A percentile compares a stretch with the other conserved stretches of the same genome.
Conservation (phyloP, 2,797 vertebrate genomes). For the Babyrousa celebensis region DNA sequence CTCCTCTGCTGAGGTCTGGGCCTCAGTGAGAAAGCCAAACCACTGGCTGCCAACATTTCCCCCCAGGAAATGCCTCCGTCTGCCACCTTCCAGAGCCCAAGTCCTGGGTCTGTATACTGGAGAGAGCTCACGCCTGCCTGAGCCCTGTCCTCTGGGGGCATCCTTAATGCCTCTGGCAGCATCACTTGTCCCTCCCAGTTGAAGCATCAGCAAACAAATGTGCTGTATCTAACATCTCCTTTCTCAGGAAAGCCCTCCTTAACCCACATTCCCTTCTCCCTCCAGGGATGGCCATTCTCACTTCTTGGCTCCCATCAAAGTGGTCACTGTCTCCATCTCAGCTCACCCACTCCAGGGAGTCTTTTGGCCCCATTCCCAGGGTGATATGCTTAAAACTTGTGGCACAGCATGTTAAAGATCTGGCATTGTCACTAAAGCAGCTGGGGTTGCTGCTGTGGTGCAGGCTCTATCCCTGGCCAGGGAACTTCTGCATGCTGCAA, state of each 20-base stretch:
- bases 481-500: too few relatives aligned
- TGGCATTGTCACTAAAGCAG: too few relatives aligned
- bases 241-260: neutral
- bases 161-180: neutral
- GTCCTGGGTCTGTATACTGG: neutral
- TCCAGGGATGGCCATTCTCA: neutral
- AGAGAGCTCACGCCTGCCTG: neutral
- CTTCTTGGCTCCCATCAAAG: neutral
- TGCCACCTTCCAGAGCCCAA: neutral
- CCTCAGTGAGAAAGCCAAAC: neutral
- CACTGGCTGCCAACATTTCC: neutral
- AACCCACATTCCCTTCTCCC: neutral
- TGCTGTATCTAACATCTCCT: neutral
- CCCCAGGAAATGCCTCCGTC: neutral
- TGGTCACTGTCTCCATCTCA: neutral
- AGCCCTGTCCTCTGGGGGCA: neutral
- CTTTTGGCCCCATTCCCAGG: neutral
- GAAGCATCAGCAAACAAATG: neutral
- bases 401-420: too few relatives aligned
- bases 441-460: too few relatives aligned
- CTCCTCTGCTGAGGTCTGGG: neutral
- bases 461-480: too few relatives aligned
- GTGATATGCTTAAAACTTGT: neutral
- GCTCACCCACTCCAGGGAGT: neutral
- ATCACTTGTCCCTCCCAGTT: neutral